phyloP scores from a whole-genome alignment of 2,797 vertebrate genomes.

The Sphenopsis melanotis region DNA sequence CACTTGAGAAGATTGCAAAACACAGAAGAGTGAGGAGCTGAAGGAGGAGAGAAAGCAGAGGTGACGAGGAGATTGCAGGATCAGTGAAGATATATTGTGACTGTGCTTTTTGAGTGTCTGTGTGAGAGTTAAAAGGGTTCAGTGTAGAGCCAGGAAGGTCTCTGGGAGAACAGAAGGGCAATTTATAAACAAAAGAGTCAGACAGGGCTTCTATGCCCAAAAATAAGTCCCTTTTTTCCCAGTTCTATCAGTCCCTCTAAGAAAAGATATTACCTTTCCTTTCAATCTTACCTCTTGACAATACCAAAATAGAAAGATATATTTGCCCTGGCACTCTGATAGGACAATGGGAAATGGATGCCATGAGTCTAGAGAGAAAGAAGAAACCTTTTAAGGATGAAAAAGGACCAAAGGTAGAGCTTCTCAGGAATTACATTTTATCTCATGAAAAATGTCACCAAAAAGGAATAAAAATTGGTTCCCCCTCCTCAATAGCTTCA shows the following conservation, averaged over 20 bases:
- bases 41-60: conserved; percentile 31
- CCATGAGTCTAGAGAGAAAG: conserved; percentile 31
- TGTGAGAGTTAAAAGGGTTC: conserved; percentile 31
- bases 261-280: conserved; percentile 41
- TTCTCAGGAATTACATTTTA: conserved; percentile 46
- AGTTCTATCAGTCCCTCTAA: conserved; percentile 16
- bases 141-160: conserved; percentile 25
- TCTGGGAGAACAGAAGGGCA: conserved; percentile 54
- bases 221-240: not conserved
- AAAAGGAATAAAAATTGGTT: conserved; percentile 39
- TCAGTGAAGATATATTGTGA: conserved; percentile 59
- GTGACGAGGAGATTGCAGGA: not conserved
- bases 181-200: conserved; percentile 68
- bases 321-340: conserved; percentile 52
- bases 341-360: conserved; percentile 59
- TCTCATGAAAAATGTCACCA: conserved; percentile 43
- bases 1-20: conserved; percentile 39
- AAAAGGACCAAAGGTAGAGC: conserved; percentile 4
- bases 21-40: not conserved
- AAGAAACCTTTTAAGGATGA: conserved; percentile 51
- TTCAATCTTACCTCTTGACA: conserved; percentile 31
- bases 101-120: conserved; percentile 3
- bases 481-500: conserved; percentile 4
- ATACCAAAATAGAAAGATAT: conserved; percentile 66
- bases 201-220: not conserved